phyloP scores from a whole-genome alignment of 2,113 vertebrate genomes.

The Antechinus stuartii region DNA sequence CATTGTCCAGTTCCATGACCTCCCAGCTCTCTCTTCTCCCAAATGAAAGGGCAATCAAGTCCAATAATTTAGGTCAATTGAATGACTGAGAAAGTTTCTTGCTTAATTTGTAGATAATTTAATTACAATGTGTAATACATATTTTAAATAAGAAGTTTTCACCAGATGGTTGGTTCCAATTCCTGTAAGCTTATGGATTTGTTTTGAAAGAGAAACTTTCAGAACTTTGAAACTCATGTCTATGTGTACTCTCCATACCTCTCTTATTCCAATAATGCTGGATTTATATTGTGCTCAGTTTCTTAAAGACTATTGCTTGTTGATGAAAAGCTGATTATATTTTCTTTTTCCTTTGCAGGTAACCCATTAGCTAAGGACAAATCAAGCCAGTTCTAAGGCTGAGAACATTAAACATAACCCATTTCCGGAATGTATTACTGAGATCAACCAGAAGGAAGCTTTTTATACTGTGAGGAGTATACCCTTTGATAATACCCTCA shows the following conservation, averaged over 20 bases:
- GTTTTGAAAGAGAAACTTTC: conserved; percentile 26
- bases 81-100: conserved; percentile 3
- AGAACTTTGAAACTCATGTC: conserved; percentile 47
- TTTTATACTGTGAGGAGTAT: conserved; percentile 78
- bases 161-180: not conserved
- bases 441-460: conserved; percentile 78
- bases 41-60: not conserved
- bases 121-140: not conserved
- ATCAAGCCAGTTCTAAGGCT: conserved; percentile 78
- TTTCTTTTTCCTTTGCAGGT: conserved; percentile 86
- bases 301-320: conserved; percentile 7
- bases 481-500: conserved; percentile 51
- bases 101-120: not conserved
- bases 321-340: conserved; percentile 74
- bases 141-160: not conserved
- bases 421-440: conserved; percentile 74
- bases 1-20: too few relatives aligned
- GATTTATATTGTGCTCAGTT: conserved; percentile 55
- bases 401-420: conserved; percentile 66
- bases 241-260: not conserved
- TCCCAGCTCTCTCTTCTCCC: too few relatives aligned
- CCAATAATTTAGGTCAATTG: not conserved
- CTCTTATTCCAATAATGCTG: not conserved
- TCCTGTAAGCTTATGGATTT: conserved; percentile 24
- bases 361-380: conserved; percentile 84